Evolutionary conservation across 1,140 invertebrate species (phyloP).

Genomic region (Homalodisca vitripennis): DNA sequence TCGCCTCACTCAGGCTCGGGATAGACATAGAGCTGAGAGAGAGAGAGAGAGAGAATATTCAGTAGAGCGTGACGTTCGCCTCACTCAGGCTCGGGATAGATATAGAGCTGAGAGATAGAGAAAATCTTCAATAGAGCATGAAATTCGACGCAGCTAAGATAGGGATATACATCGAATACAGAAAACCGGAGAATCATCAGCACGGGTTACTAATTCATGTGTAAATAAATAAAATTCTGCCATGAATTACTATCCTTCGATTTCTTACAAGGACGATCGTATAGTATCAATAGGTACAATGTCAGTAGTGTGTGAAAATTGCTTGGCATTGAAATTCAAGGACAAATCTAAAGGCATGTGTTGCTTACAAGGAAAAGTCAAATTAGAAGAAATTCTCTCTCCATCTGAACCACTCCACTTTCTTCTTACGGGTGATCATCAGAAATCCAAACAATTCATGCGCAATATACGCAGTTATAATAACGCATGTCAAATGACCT

Average conservation of each 20-base stretch:
- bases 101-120: too few species aligned
- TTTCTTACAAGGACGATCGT: slow-evolving; percentile 25
- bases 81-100: too few species aligned
- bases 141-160: too few species aligned
- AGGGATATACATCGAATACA: too few species aligned
- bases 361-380: slow-evolving; percentile 43
- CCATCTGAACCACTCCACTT: slow-evolving; percentile 39
- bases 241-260: slow-evolving; percentile 18
- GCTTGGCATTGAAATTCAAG: slow-evolving; percentile 46
- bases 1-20: too few species aligned
- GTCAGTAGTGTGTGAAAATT: slow-evolving; percentile 43
- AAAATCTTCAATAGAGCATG: too few species aligned
- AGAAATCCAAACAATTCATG: slow-evolving; percentile 16
- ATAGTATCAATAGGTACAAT: slow-evolving; percentile 14
- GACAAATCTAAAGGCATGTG: slow-evolving; percentile 43
- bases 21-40: too few species aligned
- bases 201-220: too few species aligned
- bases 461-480: slow-evolving; percentile 18
- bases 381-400: slow-evolving; percentile 39
- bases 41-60: too few species aligned
- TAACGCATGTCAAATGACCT: slow-evolving; percentile 37
- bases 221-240: background rate
- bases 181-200: too few species aligned
- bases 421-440: slow-evolving; percentile 39
- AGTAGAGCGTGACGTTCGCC: too few species aligned